Base-by-base conservation (phyloP, 2,888 invertebrate genomes). In the Nysson spinosus region DNA sequence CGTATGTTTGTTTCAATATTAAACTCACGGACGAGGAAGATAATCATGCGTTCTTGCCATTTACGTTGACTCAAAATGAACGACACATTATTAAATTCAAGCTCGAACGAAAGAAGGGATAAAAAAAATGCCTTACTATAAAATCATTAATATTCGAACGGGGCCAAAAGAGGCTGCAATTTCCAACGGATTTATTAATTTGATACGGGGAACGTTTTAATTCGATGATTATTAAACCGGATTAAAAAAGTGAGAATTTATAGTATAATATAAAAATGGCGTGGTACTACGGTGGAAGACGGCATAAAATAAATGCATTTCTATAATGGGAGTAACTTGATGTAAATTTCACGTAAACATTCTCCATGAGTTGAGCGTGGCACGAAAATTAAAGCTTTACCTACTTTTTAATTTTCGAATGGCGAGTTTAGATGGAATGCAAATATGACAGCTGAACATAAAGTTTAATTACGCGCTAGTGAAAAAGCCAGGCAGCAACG, bases 371-470 rank as follows among this genome's bases (percentile, higher is more conserved):
- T 52, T 52, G 42, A 49, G 43, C 65, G 22, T 40, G 47, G 40
- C 39, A 42, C 49, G 24, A 57, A 73, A 73, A 72, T 72, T 69
- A 72, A 72, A 73, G 69, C 57, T 65, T 65, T 62, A 50, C 39
- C 52, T 54, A 55, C 57, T 69, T 72, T 68, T 68, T 72, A 72
- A 73, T 72, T 72, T 73, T 72, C 74, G 52, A 73, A 73, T 73
- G 65, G 74, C 65, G 52, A 65, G 74, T 69, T 73, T 62, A 69
- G 72, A 62, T 73, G 62, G 72, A 73, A 72, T 69, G 72, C 72
- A 73, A 73, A 72, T 73, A 72, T 69, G 72, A 73, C 72, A 69
- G 74, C 69, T 73, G 74, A 73, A 69, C 72, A 69, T 72, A 72
- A 72, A 72, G 72, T 72, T 72, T 73, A 72, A 72, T 72, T 72